Percentiles rank a stretch among this genome's conserved stretches.
Conservation (phyloP, 2,888 invertebrate genomes). For the Anthophora plumipes region DNA sequence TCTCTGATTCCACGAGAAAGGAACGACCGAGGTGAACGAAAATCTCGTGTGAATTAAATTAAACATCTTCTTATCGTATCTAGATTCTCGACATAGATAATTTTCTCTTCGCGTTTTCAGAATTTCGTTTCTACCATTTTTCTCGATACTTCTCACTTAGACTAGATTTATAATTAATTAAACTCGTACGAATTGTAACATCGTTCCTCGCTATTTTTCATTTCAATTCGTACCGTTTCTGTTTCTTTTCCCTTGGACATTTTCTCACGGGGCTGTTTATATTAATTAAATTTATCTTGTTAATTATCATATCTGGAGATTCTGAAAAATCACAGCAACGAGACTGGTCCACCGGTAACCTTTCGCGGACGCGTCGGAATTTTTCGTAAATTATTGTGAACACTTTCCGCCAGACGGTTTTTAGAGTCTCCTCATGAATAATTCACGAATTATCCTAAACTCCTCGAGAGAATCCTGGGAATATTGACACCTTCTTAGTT, state of each 20-base stretch:
- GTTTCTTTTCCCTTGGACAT: no score
- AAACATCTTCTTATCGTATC: no score
- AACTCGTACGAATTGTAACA: no score
- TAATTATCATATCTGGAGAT: neutral
- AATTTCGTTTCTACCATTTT: no score
- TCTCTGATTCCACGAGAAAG: neutral
- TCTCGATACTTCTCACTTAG: no score
- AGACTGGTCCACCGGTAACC: neutral
- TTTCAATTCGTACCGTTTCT: no score
- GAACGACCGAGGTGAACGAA: neutral
- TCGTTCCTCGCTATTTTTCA: no score
- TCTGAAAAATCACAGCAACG: neutral
- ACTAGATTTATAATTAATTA: no score
- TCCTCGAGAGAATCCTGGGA: conserved; percentile 1
- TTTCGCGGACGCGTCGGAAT: conserved; percentile 7
- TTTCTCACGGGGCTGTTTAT: neutral
- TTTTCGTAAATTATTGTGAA: conserved; percentile 30
- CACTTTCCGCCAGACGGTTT: conserved; percentile 24
- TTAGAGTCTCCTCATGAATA: conserved; percentile 23
- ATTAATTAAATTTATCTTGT: neutral
- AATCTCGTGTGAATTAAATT: neutral
- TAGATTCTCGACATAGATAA: no score
- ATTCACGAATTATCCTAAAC: conserved; percentile 24
- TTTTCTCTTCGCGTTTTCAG: no score
- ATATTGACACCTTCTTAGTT: conserved; percentile 17